These are phyloP conservation scores for Glaucomys volans DNA, from an alignment of 2,113 vertebrate species.

Conservation along the genomic window DNA sequence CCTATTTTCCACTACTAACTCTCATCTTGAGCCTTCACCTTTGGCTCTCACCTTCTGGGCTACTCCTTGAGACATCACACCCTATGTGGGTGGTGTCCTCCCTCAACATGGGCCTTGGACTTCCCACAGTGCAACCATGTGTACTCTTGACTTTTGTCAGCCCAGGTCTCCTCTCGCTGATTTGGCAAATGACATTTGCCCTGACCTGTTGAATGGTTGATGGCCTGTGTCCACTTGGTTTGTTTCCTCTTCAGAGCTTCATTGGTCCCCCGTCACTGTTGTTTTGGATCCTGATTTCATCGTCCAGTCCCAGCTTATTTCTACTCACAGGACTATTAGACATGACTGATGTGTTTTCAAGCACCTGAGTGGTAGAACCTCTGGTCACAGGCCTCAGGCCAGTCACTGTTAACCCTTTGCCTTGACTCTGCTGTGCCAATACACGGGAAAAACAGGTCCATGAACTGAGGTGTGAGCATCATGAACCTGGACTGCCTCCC, in stretches of 20 bases:
- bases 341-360: not conserved
- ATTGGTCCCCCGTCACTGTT: not conserved
- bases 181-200: not conserved
- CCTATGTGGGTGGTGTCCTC: not conserved
- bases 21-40: not conserved
- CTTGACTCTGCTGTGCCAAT: not conserved
- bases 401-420: not conserved
- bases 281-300: no score
- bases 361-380: not conserved
- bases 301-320: not conserved
- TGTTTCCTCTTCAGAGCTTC: not conserved
- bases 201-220: not conserved
- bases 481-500: not conserved
- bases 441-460: not conserved
- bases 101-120: accelerated
- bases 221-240: not conserved
- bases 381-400: not conserved
- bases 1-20: accelerated
- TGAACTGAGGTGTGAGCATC: not conserved
- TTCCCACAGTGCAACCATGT: not conserved
- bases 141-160: not conserved
- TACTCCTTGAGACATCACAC: not conserved
- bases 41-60: not conserved
- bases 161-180: not conserved
- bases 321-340: not conserved